phyloP scores from a whole-genome alignment of 2,113 vertebrate genomes.

The Tympanuchus pallidicinctus region DNA sequence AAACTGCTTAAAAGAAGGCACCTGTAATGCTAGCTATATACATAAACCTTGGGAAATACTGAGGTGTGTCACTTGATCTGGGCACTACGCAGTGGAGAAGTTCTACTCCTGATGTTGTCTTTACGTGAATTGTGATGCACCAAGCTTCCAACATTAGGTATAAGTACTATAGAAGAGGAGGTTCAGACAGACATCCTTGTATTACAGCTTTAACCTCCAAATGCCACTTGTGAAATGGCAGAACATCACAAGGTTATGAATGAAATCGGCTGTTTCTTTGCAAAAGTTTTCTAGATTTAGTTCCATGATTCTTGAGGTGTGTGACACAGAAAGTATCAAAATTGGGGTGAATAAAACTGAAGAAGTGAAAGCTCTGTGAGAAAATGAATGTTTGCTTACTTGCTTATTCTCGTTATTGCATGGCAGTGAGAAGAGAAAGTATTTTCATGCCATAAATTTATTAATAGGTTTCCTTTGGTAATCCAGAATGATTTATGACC shows the following conservation, averaged over 20 bases:
- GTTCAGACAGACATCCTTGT: background rate
- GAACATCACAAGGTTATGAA: background rate
- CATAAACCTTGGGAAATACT: background rate
- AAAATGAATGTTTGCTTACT: slow-evolving; percentile 34
- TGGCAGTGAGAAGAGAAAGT: slow-evolving; percentile 26
- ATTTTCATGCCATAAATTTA: slow-evolving; percentile 31
- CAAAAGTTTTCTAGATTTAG: background rate
- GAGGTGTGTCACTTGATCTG: background rate
- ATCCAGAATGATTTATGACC: slow-evolving; percentile 26
- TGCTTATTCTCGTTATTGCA: slow-evolving; percentile 5
- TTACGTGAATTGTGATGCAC: background rate
- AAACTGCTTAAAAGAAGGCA: background rate
- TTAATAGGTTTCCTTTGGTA: slow-evolving; percentile 44
- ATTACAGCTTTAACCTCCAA: background rate
- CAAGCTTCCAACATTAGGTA: background rate
- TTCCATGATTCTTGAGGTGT: background rate
- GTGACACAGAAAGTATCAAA: background rate
- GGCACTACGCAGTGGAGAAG: background rate
- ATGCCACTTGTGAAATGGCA: background rate
- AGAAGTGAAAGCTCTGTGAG: background rate
- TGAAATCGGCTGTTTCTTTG: background rate
- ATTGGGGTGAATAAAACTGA: background rate
- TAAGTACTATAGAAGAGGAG: background rate
- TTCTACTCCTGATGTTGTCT: background rate
- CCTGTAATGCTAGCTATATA: background rate